Base-by-base conservation (phyloP, 1,140 invertebrate genomes). In the Hylaeus volcanicus region DNA sequence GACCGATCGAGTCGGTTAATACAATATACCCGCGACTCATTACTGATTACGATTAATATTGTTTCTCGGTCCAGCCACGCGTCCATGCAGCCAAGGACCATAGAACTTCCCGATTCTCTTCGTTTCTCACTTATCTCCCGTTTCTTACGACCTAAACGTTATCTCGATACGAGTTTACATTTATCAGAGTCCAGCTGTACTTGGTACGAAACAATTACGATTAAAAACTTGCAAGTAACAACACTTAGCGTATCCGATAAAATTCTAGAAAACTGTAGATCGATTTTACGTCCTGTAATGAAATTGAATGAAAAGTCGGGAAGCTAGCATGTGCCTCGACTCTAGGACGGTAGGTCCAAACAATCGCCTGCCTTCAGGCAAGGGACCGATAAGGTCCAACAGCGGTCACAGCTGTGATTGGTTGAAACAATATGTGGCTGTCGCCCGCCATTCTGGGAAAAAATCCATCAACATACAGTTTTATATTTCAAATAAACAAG, bases 1-100 rank as follows among this genome's bases (percentile, higher is more conserved):
- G 87, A 92, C 87, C 85, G 88, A 85, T 88, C 88, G 84, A 83
- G 76, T 91, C 89, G 88, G 90, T 91, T 91, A 90, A 91, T 90
- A 91, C 87, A 84, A 84, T 87, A 90, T 86, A 89, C 88, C 88
- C 88, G 85, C 88, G 84, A 84, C 70, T 89, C 80, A 60, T 84
- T 88, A 86, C 74, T 83, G 74, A 86, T 88, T 79, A 83, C 79
- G 79, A 82, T 85, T 91, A 92, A 91, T 93, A 93, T 93, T 93
- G 92, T 93, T 93, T 93, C 93, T 93, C 92, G 92, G 93, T 93
- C 93, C 93, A 93, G 93, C 92, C 93, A 93, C 93, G 86, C 93
- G 90, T 91, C 90, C 90, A 86, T 82, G 45, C 75, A 90, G 88
- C 88, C 92, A 82, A 88, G 88, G 70, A 87, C 77, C 84, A 83